These are phyloP conservation scores for Dipodomys spectabilis DNA, from an alignment of 2,113 vertebrate genomes.

Conservation along the genomic window DNA sequence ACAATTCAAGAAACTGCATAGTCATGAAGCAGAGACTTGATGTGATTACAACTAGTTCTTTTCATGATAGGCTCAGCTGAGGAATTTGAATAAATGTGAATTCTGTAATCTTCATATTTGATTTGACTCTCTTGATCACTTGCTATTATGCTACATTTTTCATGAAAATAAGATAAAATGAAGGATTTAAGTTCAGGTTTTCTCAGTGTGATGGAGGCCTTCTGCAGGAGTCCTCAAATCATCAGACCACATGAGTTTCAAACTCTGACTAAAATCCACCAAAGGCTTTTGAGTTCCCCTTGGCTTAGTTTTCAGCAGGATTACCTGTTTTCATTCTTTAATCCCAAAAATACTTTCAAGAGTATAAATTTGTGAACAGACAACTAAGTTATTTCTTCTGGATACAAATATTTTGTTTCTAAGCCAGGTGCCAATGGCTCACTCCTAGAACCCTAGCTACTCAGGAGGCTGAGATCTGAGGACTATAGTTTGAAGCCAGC, in stretches of 20 bases:
- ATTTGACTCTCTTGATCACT: constrained; percentile 64
- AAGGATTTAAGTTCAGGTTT: constrained; percentile 49
- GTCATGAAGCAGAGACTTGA: constrained; percentile 39
- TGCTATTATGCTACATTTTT: constrained; percentile 60
- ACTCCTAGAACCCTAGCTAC: too few species aligned
- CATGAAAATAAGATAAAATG: constrained; percentile 75
- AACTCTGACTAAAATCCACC: constrained; percentile 48
- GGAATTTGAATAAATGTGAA: constrained; percentile 74
- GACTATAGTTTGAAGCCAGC: too few species aligned
- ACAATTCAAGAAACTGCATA: constrained; percentile 27
- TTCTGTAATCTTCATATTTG: constrained; percentile 79
- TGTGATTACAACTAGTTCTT: constrained; percentile 72
- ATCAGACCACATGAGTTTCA: constrained; percentile 45
- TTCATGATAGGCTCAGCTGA: constrained; percentile 63
- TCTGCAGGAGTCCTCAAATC: constrained; percentile 57
- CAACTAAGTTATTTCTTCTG: neutral
- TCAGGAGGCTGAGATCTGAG: too few species aligned
- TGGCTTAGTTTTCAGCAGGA: neutral
- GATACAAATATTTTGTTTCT: constrained; percentile 3
- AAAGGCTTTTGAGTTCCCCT: neutral
- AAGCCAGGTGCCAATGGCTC: neutral
- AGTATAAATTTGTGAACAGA: neutral
- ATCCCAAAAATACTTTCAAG: neutral
- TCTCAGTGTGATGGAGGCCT: constrained; percentile 50
- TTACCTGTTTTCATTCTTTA: neutral